A percentile compares a stretch with the other conserved stretches of the same genome.
Evolutionary conservation across 2,113 vertebrate genomes (phyloP).

Genomic region (Hydropotes inermis): DNA sequence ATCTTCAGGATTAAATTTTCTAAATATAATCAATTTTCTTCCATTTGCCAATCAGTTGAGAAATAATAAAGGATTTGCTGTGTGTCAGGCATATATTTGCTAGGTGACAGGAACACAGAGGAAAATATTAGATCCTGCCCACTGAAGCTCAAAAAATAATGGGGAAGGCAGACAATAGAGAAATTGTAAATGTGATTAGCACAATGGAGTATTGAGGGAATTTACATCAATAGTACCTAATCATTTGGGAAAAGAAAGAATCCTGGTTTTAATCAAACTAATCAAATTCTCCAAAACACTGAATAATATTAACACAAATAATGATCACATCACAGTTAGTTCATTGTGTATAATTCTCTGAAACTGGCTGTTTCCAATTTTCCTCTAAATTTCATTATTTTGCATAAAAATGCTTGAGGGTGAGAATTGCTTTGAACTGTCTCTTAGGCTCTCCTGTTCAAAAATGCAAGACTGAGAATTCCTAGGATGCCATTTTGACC

Average conservation of each 20-base stretch:
- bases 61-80: background rate
- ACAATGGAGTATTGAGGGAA: background rate
- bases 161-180: background rate
- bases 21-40: background rate
- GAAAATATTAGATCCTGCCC: background rate
- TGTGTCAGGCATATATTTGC: background rate
- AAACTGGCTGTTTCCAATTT: constrained; percentile 40
- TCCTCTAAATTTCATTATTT: background rate
- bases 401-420: constrained; percentile 36
- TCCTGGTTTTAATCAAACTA: background rate
- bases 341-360: constrained; percentile 16
- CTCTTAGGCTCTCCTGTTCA: background rate
- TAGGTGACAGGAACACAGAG: background rate
- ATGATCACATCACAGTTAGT: background rate
- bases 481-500: background rate
- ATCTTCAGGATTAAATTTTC: background rate
- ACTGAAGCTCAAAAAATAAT: background rate
- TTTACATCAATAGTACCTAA: background rate
- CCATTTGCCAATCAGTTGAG: background rate
- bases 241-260: background rate
- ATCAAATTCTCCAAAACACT: background rate
- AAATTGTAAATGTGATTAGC: background rate
- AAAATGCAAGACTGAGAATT: constrained; percentile 8
- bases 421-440: background rate
- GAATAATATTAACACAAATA: constrained; percentile 23